A percentile compares a stretch with the other conserved stretches of the same genome.
Conservation (phyloP, 2,888 invertebrate species). For the Patella caerulea region DNA sequence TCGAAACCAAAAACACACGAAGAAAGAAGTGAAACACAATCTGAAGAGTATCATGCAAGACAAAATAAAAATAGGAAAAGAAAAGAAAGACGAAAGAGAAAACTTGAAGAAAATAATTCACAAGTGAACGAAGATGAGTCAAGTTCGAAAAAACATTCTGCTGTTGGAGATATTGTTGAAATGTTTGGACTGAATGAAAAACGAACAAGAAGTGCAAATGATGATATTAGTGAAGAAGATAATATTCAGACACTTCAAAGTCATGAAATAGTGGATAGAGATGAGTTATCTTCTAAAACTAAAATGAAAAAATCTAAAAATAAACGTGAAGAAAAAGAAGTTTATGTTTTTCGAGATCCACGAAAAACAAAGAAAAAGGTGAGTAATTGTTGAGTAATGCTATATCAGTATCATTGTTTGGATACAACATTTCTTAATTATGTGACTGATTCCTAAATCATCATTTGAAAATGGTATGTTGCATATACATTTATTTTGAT, state of each 20-base stretch:
- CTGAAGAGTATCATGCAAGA: conserved; percentile 10
- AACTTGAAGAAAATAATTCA: conserved; percentile 1
- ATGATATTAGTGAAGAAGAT: not conserved
- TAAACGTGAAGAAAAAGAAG: conserved; percentile 39
- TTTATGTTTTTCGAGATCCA: conserved; percentile 51
- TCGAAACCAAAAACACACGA: conserved; percentile 28
- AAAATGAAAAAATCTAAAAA: conserved; percentile 6
- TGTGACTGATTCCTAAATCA: no score
- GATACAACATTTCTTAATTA: no score
- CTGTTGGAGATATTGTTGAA: conserved; percentile 14
- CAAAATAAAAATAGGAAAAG: conserved; percentile 25
- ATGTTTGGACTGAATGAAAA: conserved; percentile 10
- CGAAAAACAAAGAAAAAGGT: conserved; percentile 36
- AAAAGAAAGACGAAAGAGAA: conserved; percentile 25
- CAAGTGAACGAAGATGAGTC: not conserved
- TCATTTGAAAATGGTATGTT: no score
- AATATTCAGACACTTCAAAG: conserved; percentile 17
- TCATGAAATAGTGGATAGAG: conserved; percentile 13
- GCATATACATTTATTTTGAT: no score
- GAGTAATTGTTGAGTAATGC: not conserved
- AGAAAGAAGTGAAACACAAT: not conserved
- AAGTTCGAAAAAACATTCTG: not conserved
- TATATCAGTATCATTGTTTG: no score
- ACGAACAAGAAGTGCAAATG: not conserved
- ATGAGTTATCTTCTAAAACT: not conserved